Base-by-base conservation (phyloP, 2,888 invertebrate genomes). In the Callinectes sapidus region DNA sequence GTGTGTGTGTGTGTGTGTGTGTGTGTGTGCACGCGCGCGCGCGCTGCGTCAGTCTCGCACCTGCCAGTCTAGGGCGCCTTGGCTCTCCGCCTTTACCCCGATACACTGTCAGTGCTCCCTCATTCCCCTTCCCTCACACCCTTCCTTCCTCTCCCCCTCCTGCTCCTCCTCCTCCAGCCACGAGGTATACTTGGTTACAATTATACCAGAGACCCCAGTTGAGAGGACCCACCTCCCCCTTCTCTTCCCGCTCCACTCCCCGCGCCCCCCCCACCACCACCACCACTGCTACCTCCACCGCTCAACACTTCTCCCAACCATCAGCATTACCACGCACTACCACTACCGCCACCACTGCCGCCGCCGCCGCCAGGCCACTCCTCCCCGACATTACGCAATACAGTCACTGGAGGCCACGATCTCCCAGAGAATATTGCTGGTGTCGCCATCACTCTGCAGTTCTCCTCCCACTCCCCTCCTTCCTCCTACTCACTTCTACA, bases 1-100 rank as follows among this genome's bases (percentile, higher is more conserved):
- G 87, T 87, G 87, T 87, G 87, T 87, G 87, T 87, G 87, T 48
- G 87, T 54, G 88, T 54, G 88, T 54, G 88, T 54, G 55, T 28
- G 88, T 55, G 32, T 87, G 87, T 87, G 87, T 87, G 87, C 32
- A 61, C 32, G 88, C 32, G 88, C 32, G 88, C 32, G 55, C 16
- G 88, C 32, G 32, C 35, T 55, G 88, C 35, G 88, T 55, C 66
- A 87, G 35, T 55, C 90, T 13, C 61, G 35, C 66, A 55, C 66
- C 89, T 89, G 61, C 66, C 39, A 23, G 39, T 66, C 77, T 55
- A 18, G 42, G 66, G 32, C 66, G 61, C 32, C 48, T n/a, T 90
- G 28, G 42, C 71, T 90, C 71, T 55, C 90, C 39, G 39, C 42
- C 90, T 39, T 42, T 28, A 14, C 48, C 48, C 54, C 81, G 35